Evolutionary conservation across 2,888 invertebrate species (phyloP), one percentile per base, ranked within the genome.

Genomic region (Lymantria monacha): DNA sequence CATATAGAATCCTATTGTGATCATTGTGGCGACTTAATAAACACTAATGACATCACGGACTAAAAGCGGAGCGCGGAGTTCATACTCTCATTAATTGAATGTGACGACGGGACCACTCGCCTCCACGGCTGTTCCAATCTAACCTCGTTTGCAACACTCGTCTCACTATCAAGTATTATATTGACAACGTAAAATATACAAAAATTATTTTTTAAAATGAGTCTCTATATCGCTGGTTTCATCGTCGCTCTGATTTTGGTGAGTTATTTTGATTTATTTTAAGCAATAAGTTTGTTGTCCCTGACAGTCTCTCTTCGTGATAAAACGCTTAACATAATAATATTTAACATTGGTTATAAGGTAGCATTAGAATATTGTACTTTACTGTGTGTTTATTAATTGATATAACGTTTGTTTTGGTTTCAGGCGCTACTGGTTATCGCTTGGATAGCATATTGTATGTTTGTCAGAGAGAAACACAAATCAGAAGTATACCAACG

Each of bases 31-130:
- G 66, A 68, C 72, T 74, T 68, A 77, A 82, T 78, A 71, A 69
- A 68, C 70, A 67, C 66, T 63, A 72, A 77, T 88, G 89, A 88
- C 87, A 87, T 89, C 89, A 90, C 77, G 65, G 59, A 62, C 76
- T 76, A 79, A 81, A 82, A 76, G 9, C 41, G 41, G 76, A 78
- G 70, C 65, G 64, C 70, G 72, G 68, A 81, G 75, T 70, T 74
- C 66, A 71, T 69, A 78, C 74, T 79, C 79, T 61, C 78, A 79
- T 78, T 87, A 90, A 90, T 90, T 90, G 87, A 85, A 74, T 71
- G 74, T 72, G 69, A 62, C 70, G 69, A 63, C 69, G 66, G 66
- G 76, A 67, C 69, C 73, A 75, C 69, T 72, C 76, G 78, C 59
- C 61, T 59, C 64, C 61, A 59, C 65, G 73, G 70, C 77, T 81